Conservation (phyloP, 2,888 invertebrate genomes). For the Drosophila suboccidentalis region DNA sequence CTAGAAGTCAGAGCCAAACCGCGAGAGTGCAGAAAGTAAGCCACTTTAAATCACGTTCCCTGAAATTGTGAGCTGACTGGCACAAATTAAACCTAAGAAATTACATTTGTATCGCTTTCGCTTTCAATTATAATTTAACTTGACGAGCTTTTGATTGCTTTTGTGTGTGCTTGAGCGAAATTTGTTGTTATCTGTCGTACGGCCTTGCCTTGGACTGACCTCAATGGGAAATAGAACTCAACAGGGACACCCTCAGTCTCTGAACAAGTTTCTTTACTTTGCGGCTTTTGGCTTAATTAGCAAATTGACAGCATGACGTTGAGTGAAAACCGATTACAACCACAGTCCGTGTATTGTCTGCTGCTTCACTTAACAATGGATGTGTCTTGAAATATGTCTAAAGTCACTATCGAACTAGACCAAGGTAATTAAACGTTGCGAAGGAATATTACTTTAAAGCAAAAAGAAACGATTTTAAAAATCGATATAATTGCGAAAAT, state of each 20-base stretch:
- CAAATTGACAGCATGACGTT: constrained; percentile 66
- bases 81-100: constrained; percentile 67
- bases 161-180: constrained; percentile 60
- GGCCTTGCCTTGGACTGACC: constrained; percentile 48
- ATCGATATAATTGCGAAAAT: constrained; percentile 9
- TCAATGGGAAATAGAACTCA: constrained; percentile 50
- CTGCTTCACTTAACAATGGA: constrained; percentile 22
- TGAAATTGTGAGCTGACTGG: constrained; percentile 35
- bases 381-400: constrained; percentile 6
- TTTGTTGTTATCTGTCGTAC: constrained; percentile 60
- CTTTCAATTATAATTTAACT: constrained; percentile 65
- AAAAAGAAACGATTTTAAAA: constrained; percentile 1
- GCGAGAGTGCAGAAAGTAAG: constrained; percentile 16
- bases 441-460: no score
- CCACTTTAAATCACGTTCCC: constrained; percentile 32
- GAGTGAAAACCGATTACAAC: constrained; percentile 50
- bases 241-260: neutral
- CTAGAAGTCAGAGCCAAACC: constrained; percentile 23
- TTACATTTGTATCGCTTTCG: constrained; percentile 73
- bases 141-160: constrained; percentile 72
- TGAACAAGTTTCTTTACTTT: constrained; percentile 53
- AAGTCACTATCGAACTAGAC: constrained; percentile 5
- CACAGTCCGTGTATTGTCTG: constrained; percentile 2
- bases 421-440: constrained; percentile 29
- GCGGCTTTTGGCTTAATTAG: constrained; percentile 61